These are phyloP conservation scores for Pseudochirops cupreus DNA, from an alignment of 2,797 vertebrate species.

Conservation along the genomic window DNA sequence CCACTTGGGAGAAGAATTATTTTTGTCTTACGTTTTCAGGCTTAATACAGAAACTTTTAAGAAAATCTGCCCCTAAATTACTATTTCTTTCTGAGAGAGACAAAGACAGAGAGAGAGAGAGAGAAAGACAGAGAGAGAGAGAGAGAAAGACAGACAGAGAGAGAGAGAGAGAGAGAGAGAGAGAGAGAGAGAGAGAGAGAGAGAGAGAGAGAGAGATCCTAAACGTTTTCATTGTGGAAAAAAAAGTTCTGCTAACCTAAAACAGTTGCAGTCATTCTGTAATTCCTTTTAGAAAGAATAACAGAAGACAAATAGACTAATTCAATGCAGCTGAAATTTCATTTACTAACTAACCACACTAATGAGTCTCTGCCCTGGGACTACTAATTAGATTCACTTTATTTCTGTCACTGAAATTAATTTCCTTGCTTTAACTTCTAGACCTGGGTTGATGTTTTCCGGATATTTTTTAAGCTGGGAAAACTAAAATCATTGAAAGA, in stretches of 20 bases:
- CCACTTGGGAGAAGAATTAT: slow-evolving; percentile 1
- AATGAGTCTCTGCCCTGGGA: slow-evolving; percentile 91
- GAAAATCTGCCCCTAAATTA: slow-evolving; percentile 65
- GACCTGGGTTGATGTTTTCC: slow-evolving; percentile 87
- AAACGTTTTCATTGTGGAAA: slow-evolving; percentile 71
- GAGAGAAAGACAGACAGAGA: slow-evolving; percentile 45
- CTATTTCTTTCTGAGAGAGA: slow-evolving; percentile 64
- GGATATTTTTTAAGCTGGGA: slow-evolving; percentile 74
- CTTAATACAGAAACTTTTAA: slow-evolving; percentile 57
- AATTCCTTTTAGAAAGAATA: slow-evolving; percentile 86
- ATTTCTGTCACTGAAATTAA: slow-evolving; percentile 96
- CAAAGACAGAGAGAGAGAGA: slow-evolving; percentile 52
- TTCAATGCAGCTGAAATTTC: slow-evolving; percentile 92
- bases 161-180: slow-evolving; percentile 63
- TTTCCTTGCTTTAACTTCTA: slow-evolving; percentile 88
- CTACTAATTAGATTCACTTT: slow-evolving; percentile 95
- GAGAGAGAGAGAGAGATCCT: slow-evolving; percentile 72
- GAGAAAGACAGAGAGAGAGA: slow-evolving; percentile 58
- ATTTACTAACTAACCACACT: slow-evolving; percentile 90
- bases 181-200: slow-evolving; percentile 60
- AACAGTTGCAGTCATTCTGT: slow-evolving; percentile 79
- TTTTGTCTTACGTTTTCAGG: slow-evolving; percentile 53
- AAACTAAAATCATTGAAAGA: slow-evolving; percentile 53
- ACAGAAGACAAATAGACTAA: slow-evolving; percentile 91
- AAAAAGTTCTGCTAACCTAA: slow-evolving; percentile 71